Base-by-base conservation (phyloP, 2,888 invertebrate genomes). In the Laspeyria flexula region DNA sequence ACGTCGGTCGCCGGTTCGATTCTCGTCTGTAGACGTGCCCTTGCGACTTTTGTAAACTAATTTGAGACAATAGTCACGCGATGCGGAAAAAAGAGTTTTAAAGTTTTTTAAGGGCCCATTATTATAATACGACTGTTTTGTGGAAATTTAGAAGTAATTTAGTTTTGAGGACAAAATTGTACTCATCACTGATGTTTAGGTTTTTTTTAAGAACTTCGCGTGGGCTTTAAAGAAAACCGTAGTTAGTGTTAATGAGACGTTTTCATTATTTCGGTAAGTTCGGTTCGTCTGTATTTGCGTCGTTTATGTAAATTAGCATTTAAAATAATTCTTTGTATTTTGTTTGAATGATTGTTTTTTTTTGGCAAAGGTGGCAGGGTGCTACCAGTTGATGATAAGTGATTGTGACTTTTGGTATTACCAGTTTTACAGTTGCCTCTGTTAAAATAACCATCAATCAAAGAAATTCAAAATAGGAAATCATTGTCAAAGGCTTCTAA, bases 1-100 rank as follows among this genome's bases (percentile, higher is more conserved):
- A 75, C 66, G 71, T 70, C 68, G 69, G 77, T 77, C 74, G 71
- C 74, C 60, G 73, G 75, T 81, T 85, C 77, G 79, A 81, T 77
- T 75, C 80, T 74, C 60, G 56, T 21, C 51, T 45, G 55, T 60
- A 56, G 69, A 69, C 64, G 69, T 76, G 77, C 83, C 84, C 85
- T 83, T 83, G 77, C 79, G 81, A 81, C 85, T 86, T 86, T 83
- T 69, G 64, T 64, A 65, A 77, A 79, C 83, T 85, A 88, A 88
- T 88, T 88, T 82, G 71, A 69, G 62, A 70, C 67, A 72, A 76
- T 58, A 62, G 79, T 77, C 90, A 90, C 87, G 90, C 90, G 80
- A 90, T 80, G 38, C 16, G 41, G 43, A 52, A 55, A 61, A 58
- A 66, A 41, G 29, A 55, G 40, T 54, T 65, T 61, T 44, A 50